Evolutionary conservation across 23 tunicate species (phyloP).

Genomic region (Halocynthia roretzi): DNA sequence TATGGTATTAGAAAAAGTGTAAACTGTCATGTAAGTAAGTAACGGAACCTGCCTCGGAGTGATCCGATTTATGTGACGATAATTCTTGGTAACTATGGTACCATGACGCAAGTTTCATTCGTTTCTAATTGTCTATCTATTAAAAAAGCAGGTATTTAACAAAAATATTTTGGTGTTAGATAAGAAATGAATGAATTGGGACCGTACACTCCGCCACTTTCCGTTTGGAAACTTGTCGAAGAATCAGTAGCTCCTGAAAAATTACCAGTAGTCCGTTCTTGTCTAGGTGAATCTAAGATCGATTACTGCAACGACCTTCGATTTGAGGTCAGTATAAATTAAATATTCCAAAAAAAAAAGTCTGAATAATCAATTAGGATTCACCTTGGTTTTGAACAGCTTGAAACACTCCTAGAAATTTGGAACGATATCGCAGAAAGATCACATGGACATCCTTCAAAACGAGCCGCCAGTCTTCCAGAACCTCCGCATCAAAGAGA

Average conservation of each 20-base stretch:
- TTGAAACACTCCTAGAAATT: conserved; percentile 65
- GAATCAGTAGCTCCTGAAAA: conserved; percentile 51
- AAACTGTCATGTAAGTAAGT: too few species aligned
- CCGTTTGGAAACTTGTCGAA: conserved; percentile 56
- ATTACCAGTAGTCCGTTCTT: conserved; percentile 36
- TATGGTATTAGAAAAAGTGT: too few species aligned
- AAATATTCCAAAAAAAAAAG: neutral
- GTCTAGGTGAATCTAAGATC: conserved; percentile 62
- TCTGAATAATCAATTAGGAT: neutral
- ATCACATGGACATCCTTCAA: neutral
- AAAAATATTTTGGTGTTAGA: too few species aligned
- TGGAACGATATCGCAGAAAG: conserved; percentile 65
- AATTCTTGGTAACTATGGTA: too few species aligned
- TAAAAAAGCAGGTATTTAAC: too few species aligned
- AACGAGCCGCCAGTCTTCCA: conserved; percentile 10
- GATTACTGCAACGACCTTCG: conserved; percentile 72
- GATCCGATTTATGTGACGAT: too few species aligned
- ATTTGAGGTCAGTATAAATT: conserved; percentile 39
- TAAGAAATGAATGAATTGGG: too few species aligned
- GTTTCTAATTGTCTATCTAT: too few species aligned
- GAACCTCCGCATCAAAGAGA: conserved; percentile 72
- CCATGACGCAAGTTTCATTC: too few species aligned
- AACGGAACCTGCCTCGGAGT: too few species aligned
- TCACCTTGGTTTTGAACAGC: conserved; percentile 27
- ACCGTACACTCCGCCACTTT: conserved; percentile 13